Evolutionary conservation across 2,113 vertebrate genomes (phyloP), one percentile per base, ranked within the genome.

Genomic region (Sorex araneus): DNA sequence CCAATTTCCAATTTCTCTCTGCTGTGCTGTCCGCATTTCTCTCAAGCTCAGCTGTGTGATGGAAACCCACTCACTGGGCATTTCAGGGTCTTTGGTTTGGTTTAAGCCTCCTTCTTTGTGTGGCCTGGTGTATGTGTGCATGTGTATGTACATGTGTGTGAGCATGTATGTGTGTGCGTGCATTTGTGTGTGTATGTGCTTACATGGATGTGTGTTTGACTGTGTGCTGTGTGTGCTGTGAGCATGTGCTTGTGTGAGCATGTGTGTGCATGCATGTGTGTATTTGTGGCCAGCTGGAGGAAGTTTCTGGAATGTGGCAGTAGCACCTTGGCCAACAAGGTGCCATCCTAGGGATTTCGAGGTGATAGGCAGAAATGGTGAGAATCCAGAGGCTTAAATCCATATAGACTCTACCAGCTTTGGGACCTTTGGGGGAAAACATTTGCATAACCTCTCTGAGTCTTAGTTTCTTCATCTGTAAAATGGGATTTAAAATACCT

Each of bases 401-500:
- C 45, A 23, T 16, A 60, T 23, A 82, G 45, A 77, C 23, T 73
- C 34, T 71, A 45, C 64, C 74, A 60, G 28, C 34, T 80, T 4
- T 25, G 30, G 74, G 69, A 47, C 34, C 36, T 34, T 36, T 11
- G 8, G 30, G 10, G 30, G n/a, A 73, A 45, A 45, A 81, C 57
- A 63, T 43, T 79, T 64, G 54, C 30, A 87, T 78, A 89, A 67
- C 54, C 2, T 50, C 18, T 90, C 74, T 75, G 81, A 70, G 66
- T 79, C 84, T 86, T 74, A 28, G 19, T 83, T 90, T 91, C 75
- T 91, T 80, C 60, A 36, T 80, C 67, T 82, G 10, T 74, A 83
- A 92, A 82, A 75, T 36, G 60, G 71, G 63, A 92, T 76, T 84
- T 11, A 89, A 91, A 77, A 82, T 93, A 75, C 8, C 13, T 69